Conservation (phyloP, 1,140 invertebrate genomes). For the Drosophila truncata region DNA sequence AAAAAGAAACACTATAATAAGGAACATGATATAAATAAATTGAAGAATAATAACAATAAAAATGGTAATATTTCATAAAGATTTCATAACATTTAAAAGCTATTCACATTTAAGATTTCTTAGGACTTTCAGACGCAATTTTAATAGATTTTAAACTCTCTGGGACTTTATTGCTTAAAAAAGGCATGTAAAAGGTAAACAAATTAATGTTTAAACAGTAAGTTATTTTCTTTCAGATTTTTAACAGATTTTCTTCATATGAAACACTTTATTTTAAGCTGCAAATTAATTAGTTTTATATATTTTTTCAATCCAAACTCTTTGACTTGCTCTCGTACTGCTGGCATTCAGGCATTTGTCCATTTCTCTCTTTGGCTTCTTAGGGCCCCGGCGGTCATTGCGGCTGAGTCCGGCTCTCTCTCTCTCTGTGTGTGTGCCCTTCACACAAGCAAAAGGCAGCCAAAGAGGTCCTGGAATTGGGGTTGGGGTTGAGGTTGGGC, state of each 20-base stretch:
- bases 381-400: conserved; percentile 57
- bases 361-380: conserved; percentile 57
- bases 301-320: neutral
- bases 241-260: neutral
- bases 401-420: conserved; percentile 23
- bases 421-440: conserved; percentile 13
- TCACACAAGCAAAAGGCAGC: conserved; percentile 25
- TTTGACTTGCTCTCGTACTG: conserved; percentile 11
- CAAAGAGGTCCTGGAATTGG: conserved; percentile 19
- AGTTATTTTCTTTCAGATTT: no score
- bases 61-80: no score
- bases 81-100: no score
- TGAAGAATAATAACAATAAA: no score
- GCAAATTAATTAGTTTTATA: neutral
- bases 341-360: conserved; percentile 45
- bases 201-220: no score
- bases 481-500: conserved; percentile 13
- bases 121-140: no score
- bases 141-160: no score
- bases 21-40: no score
- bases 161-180: no score
- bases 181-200: no score
- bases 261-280: neutral
- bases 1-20: neutral
- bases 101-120: no score